Percentiles rank a stretch among this genome's conserved stretches.
phyloP scores from a whole-genome alignment of 30 jellyfish, hydroid and myxozoan genomes.

The Nemopilema nomurai region DNA sequence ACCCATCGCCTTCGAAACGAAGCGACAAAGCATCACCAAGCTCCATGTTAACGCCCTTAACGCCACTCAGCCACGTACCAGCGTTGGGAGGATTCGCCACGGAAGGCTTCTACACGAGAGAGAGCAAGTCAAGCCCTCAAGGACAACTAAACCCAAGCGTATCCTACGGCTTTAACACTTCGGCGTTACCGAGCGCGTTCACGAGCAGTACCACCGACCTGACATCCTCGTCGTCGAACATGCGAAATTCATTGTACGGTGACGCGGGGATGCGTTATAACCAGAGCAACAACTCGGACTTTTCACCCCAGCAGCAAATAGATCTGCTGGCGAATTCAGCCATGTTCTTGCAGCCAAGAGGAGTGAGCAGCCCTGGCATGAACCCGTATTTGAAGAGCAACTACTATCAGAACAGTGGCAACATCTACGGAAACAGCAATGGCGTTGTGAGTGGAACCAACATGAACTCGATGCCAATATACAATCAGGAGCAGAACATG shows the following conservation, averaged over 20 bases:
- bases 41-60: slow-evolving; percentile 94
- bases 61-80: slow-evolving; percentile 91
- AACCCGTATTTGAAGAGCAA: slow-evolving; percentile 76
- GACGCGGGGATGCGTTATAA: slow-evolving; percentile 73
- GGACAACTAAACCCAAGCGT: slow-evolving; percentile 61
- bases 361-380: slow-evolving; percentile 94
- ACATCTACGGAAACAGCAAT: slow-evolving; percentile 64
- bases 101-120: slow-evolving; percentile 75
- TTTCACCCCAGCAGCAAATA: slow-evolving; percentile 90
- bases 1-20: slow-evolving; percentile 70
- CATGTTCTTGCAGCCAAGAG: slow-evolving; percentile 88
- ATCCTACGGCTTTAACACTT: slow-evolving; percentile 30
- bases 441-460: slow-evolving; percentile 48
- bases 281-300: slow-evolving; percentile 80
- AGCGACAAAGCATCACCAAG: slow-evolving; percentile 96
- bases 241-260: slow-evolving; percentile 74
- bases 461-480: slow-evolving; percentile 73
- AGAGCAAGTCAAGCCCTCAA: slow-evolving; percentile 89
- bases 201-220: slow-evolving; percentile 57
- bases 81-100: slow-evolving; percentile 89
- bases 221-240: slow-evolving; percentile 43
- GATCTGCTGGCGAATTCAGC: slow-evolving; percentile 90
- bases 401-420: slow-evolving; percentile 69
- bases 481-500: slow-evolving; percentile 81
- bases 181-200: slow-evolving; percentile 55